Evolutionary conservation across 2,113 vertebrate genomes (phyloP).

Genomic region (Callionymus lyra): DNA sequence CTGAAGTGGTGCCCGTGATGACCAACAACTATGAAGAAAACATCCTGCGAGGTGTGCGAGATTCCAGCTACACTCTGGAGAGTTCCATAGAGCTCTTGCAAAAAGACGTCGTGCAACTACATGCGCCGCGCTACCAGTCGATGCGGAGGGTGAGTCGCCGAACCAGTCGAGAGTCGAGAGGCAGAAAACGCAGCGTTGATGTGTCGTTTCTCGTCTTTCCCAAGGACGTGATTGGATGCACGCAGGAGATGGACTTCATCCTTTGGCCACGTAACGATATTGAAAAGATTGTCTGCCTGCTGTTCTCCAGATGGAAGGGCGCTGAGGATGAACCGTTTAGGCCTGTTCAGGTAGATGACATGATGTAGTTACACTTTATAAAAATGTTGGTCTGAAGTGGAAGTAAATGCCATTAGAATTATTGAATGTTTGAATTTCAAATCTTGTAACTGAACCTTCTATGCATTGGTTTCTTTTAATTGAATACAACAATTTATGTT

Average conservation of each 20-base stretch:
- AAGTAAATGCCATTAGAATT: no score
- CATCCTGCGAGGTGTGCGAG: slow-evolving; percentile 93
- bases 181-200: background rate
- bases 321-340: slow-evolving; percentile 89
- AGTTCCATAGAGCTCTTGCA: slow-evolving; percentile 98
- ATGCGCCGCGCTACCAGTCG: slow-evolving; percentile 97
- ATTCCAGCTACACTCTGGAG: slow-evolving; percentile 94
- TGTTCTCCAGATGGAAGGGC: slow-evolving; percentile 98
- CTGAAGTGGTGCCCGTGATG: slow-evolving; percentile 99
- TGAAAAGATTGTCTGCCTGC: slow-evolving; percentile 97
- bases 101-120: slow-evolving; percentile 97
- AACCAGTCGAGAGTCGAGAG: background rate
- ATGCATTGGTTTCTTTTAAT: no score
- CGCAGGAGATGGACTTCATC: slow-evolving; percentile 99
- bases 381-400: no score
- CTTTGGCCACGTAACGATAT: slow-evolving; percentile 98
- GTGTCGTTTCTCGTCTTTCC: slow-evolving; percentile 7
- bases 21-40: slow-evolving; percentile 99
- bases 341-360: slow-evolving; percentile 86
- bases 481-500: no score
- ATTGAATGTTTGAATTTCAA: no score
- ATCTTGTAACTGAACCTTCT: no score
- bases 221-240: slow-evolving; percentile 97
- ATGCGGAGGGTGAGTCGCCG: slow-evolving; percentile 86
- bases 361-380: no score